phyloP scores from a whole-genome alignment of 2,888 invertebrate species.

The Melolontha melolontha region DNA sequence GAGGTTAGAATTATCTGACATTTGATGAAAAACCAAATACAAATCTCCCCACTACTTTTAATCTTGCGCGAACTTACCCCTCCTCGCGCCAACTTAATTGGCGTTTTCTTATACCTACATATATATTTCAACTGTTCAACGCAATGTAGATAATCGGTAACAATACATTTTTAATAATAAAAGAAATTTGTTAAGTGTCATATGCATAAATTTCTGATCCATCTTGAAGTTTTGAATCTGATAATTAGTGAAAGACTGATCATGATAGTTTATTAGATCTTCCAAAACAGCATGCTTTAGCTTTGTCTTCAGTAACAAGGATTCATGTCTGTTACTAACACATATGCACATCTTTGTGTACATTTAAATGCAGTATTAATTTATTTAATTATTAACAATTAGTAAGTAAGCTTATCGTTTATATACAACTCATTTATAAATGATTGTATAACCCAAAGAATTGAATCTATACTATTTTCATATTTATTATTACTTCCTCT shows the following conservation, averaged over 20 bases:
- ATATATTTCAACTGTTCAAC: no score
- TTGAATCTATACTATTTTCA: neutral
- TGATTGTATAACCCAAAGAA: constrained; percentile 5
- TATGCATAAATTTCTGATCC: constrained; percentile 6
- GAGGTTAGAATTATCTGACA: no score
- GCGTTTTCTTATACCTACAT: no score
- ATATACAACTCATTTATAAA: neutral
- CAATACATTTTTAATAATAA: neutral
- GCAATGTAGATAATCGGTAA: neutral
- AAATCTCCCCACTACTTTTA: no score
- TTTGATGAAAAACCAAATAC: no score
- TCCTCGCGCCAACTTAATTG: no score
- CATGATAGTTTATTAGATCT: constrained; percentile 13
- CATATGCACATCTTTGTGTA: neutral
- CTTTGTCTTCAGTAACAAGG: constrained; percentile 5
- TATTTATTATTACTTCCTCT: neutral
- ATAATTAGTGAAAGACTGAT: constrained; percentile 29
- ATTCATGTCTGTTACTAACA: neutral
- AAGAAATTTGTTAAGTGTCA: constrained; percentile 5
- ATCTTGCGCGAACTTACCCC: no score
- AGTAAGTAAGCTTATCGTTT: no score
- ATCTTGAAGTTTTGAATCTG: constrained; percentile 4
- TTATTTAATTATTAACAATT: neutral
- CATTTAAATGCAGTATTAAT: constrained; percentile 27
- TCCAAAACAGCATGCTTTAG: constrained; percentile 12